Evolutionary conservation across 2,797 vertebrate species (phyloP).

Genomic region (Varecia variegata): DNA sequence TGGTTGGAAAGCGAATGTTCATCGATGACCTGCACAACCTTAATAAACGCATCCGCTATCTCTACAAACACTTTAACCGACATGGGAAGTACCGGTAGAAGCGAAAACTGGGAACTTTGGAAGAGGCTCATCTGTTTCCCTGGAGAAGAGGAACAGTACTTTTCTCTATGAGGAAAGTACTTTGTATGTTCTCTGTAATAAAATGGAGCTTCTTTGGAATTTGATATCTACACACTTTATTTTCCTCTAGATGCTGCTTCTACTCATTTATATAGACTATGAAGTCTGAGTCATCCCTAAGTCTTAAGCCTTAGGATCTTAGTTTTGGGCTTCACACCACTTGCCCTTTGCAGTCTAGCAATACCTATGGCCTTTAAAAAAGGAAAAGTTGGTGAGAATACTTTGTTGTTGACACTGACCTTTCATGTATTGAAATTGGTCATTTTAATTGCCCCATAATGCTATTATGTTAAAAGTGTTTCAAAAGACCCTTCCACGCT

Average conservation of each 20-base stretch:
- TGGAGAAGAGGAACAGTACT: not conserved
- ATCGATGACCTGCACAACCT: slow-evolving; percentile 89
- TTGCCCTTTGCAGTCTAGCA: not conserved
- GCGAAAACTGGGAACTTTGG: not conserved
- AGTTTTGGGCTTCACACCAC: not conserved
- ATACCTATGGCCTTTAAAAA: not conserved
- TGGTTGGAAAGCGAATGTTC: slow-evolving; percentile 95
- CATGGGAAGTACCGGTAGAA: slow-evolving; percentile 91
- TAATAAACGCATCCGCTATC: slow-evolving; percentile 91
- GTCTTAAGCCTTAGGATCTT: not conserved
- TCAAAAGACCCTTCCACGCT: not conserved
- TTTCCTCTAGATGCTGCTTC: not conserved
- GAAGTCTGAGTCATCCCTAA: not conserved
- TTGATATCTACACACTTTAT: not conserved
- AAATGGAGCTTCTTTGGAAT: slow-evolving; percentile 38
- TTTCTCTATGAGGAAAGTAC: not conserved
- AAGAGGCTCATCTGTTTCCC: not conserved
- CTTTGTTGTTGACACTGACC: not conserved
- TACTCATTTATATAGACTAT: not conserved
- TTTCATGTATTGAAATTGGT: not conserved
- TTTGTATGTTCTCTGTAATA: slow-evolving; percentile 43
- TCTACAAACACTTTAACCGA: slow-evolving; percentile 94
- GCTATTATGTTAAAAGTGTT: not conserved
- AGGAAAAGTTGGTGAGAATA: not conserved
- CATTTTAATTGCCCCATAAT: not conserved